Base-by-base conservation (phyloP, 2,113 vertebrate genomes). In the Lutjanus erythropterus region DNA sequence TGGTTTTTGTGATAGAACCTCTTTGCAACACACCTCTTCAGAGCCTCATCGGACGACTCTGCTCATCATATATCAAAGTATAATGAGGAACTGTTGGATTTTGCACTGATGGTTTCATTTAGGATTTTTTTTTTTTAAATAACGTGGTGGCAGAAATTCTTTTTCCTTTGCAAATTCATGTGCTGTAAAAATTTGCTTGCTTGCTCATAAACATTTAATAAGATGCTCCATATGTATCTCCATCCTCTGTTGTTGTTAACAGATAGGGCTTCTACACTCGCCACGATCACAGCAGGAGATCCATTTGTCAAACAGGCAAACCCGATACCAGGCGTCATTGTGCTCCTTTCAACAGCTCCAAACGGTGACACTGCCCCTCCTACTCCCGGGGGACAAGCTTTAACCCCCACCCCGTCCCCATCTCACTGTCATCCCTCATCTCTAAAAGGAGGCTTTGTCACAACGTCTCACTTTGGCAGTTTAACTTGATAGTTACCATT, bases 281-380 rank as follows among this genome's bases (percentile, higher is more conserved):
- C 88, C 87, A 80, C 71, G 71, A 90, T 92, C 91, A 80, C 90
- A 89, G 93, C 88, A 72, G 88, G 83, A 90, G 86, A 93, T 93
- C 90, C 91, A 95, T 95, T 95, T 94, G 94, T 95, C 93, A 94
- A 91, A 94, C 90, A 92, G 92, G 91, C 80, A 90, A 94, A 95
- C 92, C 84, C 33, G 93, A 95, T 94, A 91, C 88, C 29, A 21
- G 76, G 67, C 59, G 41, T 78, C 86, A 92, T 95, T 95, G 94
- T 95, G 77, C 85, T 90, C 81, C 89, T 94, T 94, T 95, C 93
- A 95, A 88, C 91, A 68, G 88, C 66, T 88, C 89, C 91, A 93
- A 94, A 90, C 85, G 86, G 88, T 90, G 92, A 94, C 91, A 91
- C 89, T 90, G 89, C 95, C 93, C 93, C 94, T 93, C 95, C 94